These are phyloP conservation scores for Malurus cyaneus DNA, from an alignment of 2,113 vertebrate species.

Conservation along the genomic window DNA sequence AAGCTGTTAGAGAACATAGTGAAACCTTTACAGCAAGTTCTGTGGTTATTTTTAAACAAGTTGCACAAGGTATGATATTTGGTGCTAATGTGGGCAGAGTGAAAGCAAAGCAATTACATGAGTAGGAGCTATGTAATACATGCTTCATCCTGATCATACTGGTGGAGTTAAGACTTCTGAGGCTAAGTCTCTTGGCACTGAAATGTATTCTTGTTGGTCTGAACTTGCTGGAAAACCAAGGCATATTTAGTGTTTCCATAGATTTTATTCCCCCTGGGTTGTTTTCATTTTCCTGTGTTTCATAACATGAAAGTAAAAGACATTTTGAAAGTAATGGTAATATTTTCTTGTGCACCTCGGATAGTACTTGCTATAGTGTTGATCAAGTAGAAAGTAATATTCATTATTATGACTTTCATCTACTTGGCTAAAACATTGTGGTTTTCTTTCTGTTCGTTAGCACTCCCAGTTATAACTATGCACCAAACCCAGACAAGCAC, in stretches of 20 bases:
- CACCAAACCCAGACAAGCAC: constrained; percentile 95
- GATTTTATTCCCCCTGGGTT: neutral
- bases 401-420: neutral
- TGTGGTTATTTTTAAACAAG: neutral
- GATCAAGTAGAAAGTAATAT: neutral
- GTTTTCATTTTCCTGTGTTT: neutral
- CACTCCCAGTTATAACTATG: constrained; percentile 96
- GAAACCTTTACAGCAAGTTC: neutral
- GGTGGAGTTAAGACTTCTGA: neutral
- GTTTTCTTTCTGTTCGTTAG: constrained; percentile 62
- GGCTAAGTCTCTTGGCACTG: neutral
- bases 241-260: neutral
- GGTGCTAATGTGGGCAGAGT: neutral
- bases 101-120: neutral
- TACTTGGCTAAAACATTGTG: neutral
- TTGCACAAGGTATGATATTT: neutral
- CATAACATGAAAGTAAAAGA: neutral
- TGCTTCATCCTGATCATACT: neutral
- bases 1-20: neutral
- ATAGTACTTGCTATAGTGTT: neutral
- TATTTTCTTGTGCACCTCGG: neutral
- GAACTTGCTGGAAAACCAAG: neutral
- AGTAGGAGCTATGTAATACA: neutral
- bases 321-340: neutral
- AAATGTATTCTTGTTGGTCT: neutral